Conservation (phyloP, 2,113 vertebrate genomes). For the Lepus timidus region DNA sequence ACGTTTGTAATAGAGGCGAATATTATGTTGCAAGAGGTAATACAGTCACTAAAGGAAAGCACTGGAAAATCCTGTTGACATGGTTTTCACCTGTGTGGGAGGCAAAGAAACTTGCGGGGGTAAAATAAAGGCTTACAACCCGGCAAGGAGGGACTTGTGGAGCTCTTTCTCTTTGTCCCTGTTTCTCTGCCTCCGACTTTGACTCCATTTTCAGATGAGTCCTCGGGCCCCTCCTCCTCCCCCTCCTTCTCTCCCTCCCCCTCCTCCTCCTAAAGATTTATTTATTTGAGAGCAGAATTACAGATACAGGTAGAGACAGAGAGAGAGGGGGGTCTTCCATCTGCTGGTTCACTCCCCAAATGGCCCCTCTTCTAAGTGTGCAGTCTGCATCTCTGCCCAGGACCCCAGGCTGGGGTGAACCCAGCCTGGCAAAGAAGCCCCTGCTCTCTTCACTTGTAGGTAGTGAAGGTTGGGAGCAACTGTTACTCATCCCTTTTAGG, state of each 20-base stretch:
- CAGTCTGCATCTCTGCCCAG: not conserved
- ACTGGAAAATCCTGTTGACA: not conserved
- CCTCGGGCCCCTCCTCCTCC: too few relatives aligned
- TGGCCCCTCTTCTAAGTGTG: not conserved
- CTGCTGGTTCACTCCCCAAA: too few relatives aligned
- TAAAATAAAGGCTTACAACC: not conserved
- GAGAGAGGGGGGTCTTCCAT: too few relatives aligned
- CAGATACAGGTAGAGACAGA: too few relatives aligned
- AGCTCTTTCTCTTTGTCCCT: not conserved
- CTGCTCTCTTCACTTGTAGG: not conserved
- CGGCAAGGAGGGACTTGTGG: not conserved
- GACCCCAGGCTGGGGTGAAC: not conserved
- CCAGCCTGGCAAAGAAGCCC: not conserved
- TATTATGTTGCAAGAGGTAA: not conserved
- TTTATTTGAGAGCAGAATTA: too few relatives aligned
- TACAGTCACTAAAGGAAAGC: conserved; percentile 27
- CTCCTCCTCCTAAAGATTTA: too few relatives aligned
- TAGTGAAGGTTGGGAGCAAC: not conserved
- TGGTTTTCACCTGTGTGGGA: not conserved
- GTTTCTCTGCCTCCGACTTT: not conserved
- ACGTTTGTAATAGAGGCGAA: not conserved
- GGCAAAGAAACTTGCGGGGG: not conserved
- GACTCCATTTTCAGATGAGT: not conserved
- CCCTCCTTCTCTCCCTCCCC: too few relatives aligned
- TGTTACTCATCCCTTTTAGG: not conserved